Evolutionary conservation across 1,140 invertebrate species (phyloP), one percentile per base, ranked within the genome.

Genomic region (Drosophila sechellia): DNA sequence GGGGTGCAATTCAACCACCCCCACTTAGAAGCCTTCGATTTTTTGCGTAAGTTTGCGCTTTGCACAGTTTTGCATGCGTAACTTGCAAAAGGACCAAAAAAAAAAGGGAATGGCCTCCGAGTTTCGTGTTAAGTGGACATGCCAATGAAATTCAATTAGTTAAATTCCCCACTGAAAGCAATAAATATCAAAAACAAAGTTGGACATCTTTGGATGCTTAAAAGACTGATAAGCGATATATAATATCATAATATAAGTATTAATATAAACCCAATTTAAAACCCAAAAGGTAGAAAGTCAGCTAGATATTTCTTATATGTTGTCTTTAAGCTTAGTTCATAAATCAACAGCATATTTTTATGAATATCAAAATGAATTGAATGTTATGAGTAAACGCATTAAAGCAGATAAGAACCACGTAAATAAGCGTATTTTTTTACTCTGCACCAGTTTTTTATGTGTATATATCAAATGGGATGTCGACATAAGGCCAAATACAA

Each of bases 121-220:
- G 39, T 20, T 22, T 40, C 48, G 12, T 39, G 49, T 20, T 17
- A 50, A 53, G 20, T 68, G 81, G 43, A 60, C 49, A 71, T 64
- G 60, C 75, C 63, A 53, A 50, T 39, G 57, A 79, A 87, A 87
- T 89, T 87, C 64, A 87, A 83, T 87, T 87, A 89, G 83, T 87
- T 83, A 77, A 81, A 89, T 89, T 89, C 79, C 39, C 20, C 76
- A 52, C 59, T 55, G 58, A 20, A 43, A 39, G 25, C 34, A 48
- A 27, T 40, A 12, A 20, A 25, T 12, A 42, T 37, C n/a, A 15
- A 15, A 8, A 25, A 11, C 1, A n/a, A 40, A 20, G 3, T 20
- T 10, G 35, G 1, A 37, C 27, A 6, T 27, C 27, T 31, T 31
- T 31, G 27, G 8, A 31, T 31, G 31, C 3, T 31, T 31, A 8